Base-by-base conservation (phyloP, 2,113 vertebrate genomes). In the Mus spicilegus region DNA sequence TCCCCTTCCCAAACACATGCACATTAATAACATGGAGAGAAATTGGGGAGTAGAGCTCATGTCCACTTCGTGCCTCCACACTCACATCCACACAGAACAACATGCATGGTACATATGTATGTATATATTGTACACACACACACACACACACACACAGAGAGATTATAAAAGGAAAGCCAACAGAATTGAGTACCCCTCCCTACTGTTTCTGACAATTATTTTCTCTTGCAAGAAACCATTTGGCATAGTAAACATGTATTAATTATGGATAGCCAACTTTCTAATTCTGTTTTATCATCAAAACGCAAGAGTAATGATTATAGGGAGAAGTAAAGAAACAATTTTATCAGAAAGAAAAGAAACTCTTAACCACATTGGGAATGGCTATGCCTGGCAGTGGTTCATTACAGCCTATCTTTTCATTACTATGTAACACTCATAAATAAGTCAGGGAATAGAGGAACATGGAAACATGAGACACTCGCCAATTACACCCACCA, bases 381-480 rank as follows among this genome's bases (percentile, higher is more conserved):
- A 86, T 81, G 70, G 63, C 93, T 93, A 91, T 96, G 88, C 67
- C 84, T 96, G 69, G 87, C 77, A 81, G 96, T 20, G 70, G 90
- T 93, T 98, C 96, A 95, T 97, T 96, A 94, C 67, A 39, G 70
- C 49, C 91, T 92, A 93, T 78, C 75, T 96, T 96, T 93, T 97
- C 96, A 94, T 67, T 93, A 92, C 91, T 81, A 56, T 0, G 1
- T 30, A 91, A 82, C 5, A 96, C 46, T 96, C 96, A 96, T 93
- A 98, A 91, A 95, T 81, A 95, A 97, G 93, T 49, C 95, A 97
- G 90, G 95, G 92, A 95, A 78, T 94, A 17, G 97, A 98, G 70
- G 85, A 90, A 93, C 89, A 92, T 72, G 87, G 80, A 87, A 89
- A 95, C 61, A 75, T 87, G 94, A 98, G 36, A 81, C 75, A 96